phyloP scores from a whole-genome alignment of 2,888 invertebrate species.

The Nesidiocoris tenuis region DNA sequence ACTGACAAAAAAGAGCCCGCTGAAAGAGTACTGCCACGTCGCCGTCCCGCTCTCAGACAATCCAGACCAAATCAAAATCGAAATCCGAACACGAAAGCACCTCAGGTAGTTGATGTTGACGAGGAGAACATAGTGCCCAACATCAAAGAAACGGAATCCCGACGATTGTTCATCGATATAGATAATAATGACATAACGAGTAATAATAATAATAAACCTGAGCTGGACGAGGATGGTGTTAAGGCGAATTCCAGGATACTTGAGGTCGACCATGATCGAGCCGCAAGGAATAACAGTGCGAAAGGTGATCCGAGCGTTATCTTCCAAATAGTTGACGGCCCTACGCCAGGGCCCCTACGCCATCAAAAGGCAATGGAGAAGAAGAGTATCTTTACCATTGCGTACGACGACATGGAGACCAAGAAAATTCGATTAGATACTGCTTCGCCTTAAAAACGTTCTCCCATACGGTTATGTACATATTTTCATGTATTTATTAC shows the following conservation, averaged over 20 bases:
- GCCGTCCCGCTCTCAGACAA: conserved; percentile 16
- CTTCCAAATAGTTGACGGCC: conserved; percentile 60
- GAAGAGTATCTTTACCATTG: conserved; percentile 90
- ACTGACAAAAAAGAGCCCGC: conserved; percentile 26
- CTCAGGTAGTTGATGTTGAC: conserved; percentile 33
- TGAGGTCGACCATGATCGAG: neutral
- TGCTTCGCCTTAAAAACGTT: conserved; percentile 58
- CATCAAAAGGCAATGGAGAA: conserved; percentile 67
- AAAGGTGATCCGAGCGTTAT: conserved; percentile 68
- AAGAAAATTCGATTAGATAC: conserved; percentile 78
- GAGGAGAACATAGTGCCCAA: conserved; percentile 12
- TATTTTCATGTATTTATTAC: no score
- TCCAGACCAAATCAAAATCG: neutral
- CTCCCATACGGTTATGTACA: neutral
- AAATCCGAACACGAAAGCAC: conserved; percentile 3
- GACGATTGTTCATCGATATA: neutral
- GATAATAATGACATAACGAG: neutral
- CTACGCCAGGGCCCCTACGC: conserved; percentile 44
- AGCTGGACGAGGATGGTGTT: neutral
- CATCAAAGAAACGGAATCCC: neutral
- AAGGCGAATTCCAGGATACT: neutral
- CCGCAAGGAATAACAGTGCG: neutral
- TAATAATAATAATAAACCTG: neutral
- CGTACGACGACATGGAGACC: conserved; percentile 86
- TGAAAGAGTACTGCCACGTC: neutral